Evolutionary conservation across 2,888 invertebrate species (phyloP).

Genomic region (Drosophila trichaetosa): DNA sequence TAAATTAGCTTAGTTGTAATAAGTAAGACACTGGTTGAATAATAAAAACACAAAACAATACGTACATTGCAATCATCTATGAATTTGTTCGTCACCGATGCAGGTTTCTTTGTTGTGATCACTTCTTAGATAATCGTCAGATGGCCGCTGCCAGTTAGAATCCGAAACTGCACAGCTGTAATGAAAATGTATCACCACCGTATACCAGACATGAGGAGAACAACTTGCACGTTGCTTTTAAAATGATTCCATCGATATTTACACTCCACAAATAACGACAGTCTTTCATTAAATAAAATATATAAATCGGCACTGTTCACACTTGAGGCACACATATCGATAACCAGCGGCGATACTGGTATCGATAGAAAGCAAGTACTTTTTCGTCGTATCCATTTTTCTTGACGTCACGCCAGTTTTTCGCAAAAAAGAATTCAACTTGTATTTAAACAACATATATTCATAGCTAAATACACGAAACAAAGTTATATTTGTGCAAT

Average conservation of each 20-base stretch:
- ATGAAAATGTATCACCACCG: no score
- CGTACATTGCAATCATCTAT: slow-evolving; percentile 38
- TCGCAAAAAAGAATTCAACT: slow-evolving; percentile 40
- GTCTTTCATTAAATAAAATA: not conserved
- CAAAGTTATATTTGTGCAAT: slow-evolving; percentile 10
- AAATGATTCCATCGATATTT: no score
- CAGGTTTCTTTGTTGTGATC: not conserved
- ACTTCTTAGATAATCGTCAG: no score
- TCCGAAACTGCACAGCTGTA: not conserved
- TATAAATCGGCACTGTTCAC: not conserved
- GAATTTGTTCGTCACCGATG: not conserved
- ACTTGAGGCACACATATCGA: slow-evolving; percentile 17
- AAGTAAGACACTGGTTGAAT: slow-evolving; percentile 54
- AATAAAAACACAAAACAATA: slow-evolving; percentile 46
- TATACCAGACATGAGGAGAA: not conserved
- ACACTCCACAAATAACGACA: not conserved
- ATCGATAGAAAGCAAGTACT: slow-evolving; percentile 38
- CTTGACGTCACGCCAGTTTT: slow-evolving; percentile 55
- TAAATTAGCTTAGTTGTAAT: slow-evolving; percentile 54
- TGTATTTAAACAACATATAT: slow-evolving; percentile 27
- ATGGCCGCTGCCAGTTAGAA: not conserved
- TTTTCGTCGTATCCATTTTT: slow-evolving; percentile 56
- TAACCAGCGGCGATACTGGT: not conserved
- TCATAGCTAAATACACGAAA: slow-evolving; percentile 16
- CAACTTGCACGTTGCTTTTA: no score